A percentile compares a stretch with the other conserved stretches of the same genome.
Evolutionary conservation across 2,888 invertebrate species (phyloP).

Genomic region (Cerastis leucographa): DNA sequence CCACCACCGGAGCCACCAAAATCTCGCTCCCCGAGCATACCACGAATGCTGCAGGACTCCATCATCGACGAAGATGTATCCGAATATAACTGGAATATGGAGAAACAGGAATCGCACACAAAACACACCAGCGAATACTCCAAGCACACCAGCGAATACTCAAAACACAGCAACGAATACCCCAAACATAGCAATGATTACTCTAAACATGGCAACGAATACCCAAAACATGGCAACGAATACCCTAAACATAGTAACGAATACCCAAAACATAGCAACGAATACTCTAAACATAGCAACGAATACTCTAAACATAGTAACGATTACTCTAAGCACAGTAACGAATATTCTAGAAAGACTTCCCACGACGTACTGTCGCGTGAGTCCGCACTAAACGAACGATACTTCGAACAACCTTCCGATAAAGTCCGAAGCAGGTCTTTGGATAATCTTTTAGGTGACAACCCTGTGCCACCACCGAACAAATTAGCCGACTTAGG

Average conservation of each 20-base stretch:
- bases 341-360: conserved; percentile 91
- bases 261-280: conserved; percentile 66
- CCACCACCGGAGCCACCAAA: conserved; percentile 93
- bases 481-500: conserved; percentile 94
- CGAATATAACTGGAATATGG: conserved; percentile 87
- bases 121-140: conserved; percentile 52
- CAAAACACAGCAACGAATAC: conserved; percentile 64
- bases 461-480: conserved; percentile 91
- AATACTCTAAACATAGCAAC: conserved; percentile 69
- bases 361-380: conserved; percentile 95
- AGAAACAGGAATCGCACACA: conserved; percentile 68
- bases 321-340: conserved; percentile 74
- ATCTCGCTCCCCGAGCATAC: conserved; percentile 88
- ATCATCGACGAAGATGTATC: conserved; percentile 85
- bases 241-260: conserved; percentile 44
- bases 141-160: conserved; percentile 64
- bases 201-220: conserved; percentile 64
- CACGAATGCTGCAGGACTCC: conserved; percentile 85
- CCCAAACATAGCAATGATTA: conserved; percentile 58
- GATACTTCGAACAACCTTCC: conserved; percentile 94
- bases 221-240: conserved; percentile 63
- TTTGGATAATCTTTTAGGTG: conserved; percentile 95
- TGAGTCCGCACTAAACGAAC: conserved; percentile 96
- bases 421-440: conserved; percentile 95
- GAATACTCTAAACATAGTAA: conserved; percentile 61